Base-by-base conservation (phyloP, 2,113 vertebrate species). In the Eurypyga helias region DNA sequence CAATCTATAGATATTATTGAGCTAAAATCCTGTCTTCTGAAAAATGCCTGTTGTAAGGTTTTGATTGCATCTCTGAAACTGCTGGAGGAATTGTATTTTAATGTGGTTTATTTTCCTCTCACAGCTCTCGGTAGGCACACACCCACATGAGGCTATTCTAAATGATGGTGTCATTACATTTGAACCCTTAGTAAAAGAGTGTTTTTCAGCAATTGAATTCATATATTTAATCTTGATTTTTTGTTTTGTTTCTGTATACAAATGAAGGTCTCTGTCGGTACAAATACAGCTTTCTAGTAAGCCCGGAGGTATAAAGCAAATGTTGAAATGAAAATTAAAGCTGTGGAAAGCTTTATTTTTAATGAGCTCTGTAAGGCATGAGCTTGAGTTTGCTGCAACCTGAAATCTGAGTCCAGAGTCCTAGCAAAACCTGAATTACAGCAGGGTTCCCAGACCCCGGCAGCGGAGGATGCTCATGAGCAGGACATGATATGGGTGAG, bases 101-200 rank as follows among this genome's bases (percentile, higher is more conserved):
- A 96, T 85, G 95, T 45, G 67, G 93, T 94, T 96, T 97, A 80
- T 95, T 96, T 96, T 93, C 84, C 67, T 91, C 89, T 90, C 34
- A 14, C 0, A 2, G 76, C 70, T 94, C 94, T 94, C 9, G 0
- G 83, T 79, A 81, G 79, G 94, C 91, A 79, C 83, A 75, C 95
- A 66, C 95, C 93, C 96, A 96, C 94, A 90, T 15, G 88, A 91
- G 92, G 91, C 93, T 82, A 12, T 91, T 97, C 93, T 83, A 93
- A 94, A 95, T 90, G 91, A 83, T 92, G 19, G 91, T 87, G 91
- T 94, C 80, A 29, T 93, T 96, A 84, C 83, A n/a, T 93, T 76
- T 91, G 90, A 89, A 93, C 96, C 86, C 60, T 73, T 41, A 90
- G 88, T 93, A 95, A 94, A 94, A 96, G 90, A 70, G 64, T 75